A percentile compares a stretch with the other conserved stretches of the same genome.
Conservation (phyloP, 2,797 vertebrate genomes). For the Pelobates cultripes region DNA sequence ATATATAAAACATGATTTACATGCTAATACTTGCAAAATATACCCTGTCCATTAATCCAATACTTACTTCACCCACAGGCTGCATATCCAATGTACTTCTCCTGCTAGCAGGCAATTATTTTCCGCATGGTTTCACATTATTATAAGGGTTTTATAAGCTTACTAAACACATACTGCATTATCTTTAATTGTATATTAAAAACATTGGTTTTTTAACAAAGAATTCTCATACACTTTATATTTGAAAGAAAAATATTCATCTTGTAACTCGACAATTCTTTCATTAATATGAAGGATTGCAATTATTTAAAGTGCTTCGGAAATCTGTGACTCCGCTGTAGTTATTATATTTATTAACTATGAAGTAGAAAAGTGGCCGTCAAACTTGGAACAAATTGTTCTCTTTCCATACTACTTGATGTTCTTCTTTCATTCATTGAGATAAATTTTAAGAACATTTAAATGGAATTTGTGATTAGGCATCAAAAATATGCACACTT, state of each 20-base stretch:
- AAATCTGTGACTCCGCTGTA: background rate
- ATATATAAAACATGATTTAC: too few relatives aligned
- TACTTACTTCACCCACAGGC: too few relatives aligned
- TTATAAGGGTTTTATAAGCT: slow-evolving; percentile 8
- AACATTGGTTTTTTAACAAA: background rate
- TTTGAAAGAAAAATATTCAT: slow-evolving; percentile 23
- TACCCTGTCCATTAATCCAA: too few relatives aligned
- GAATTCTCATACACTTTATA: slow-evolving; percentile 9
- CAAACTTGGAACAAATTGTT: too few relatives aligned
- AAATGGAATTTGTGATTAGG: too few relatives aligned
- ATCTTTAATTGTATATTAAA: slow-evolving; percentile 23
- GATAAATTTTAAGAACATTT: too few relatives aligned
- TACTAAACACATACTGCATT: slow-evolving; percentile 7
- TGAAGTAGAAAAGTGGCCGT: too few relatives aligned
- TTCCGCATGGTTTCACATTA: slow-evolving; percentile 7
- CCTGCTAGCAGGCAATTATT: background rate
- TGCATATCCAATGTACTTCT: background rate
- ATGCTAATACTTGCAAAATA: too few relatives aligned
- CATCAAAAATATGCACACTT: too few relatives aligned
- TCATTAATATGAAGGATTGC: slow-evolving; percentile 8
- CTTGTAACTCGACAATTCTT: background rate
- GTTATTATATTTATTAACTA: background rate
- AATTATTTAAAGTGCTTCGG: slow-evolving; percentile 25
- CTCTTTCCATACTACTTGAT: too few relatives aligned
- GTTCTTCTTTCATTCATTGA: too few relatives aligned